phyloP scores from a whole-genome alignment of 2,888 invertebrate species.

The Chrysotoxum bicinctum region DNA sequence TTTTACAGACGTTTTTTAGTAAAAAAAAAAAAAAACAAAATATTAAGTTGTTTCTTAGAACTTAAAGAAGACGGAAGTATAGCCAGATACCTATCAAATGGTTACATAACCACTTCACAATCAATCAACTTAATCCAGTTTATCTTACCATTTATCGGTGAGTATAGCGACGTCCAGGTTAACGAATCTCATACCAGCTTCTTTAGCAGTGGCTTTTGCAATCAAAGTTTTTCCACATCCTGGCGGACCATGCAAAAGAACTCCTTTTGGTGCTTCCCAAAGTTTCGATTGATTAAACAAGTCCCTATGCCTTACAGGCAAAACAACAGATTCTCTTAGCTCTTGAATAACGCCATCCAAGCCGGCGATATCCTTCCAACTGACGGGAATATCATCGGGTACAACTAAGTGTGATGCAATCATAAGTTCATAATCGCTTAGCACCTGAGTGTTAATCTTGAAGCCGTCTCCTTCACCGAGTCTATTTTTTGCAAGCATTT shows the following conservation, averaged over 20 bases:
- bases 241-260: conserved; percentile 96
- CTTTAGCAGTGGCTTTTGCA: conserved; percentile 97
- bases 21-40: too few species aligned
- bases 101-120: conserved; percentile 43
- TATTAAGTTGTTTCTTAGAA: too few species aligned
- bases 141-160: conserved; percentile 92
- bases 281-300: conserved; percentile 90
- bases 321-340: conserved; percentile 93
- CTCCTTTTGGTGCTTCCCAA: conserved; percentile 95
- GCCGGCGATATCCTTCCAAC: conserved; percentile 96
- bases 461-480: conserved; percentile 84
- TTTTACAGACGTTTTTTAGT: too few species aligned
- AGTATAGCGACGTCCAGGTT: conserved; percentile 94
- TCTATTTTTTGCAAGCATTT: conserved; percentile 79
- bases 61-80: background rate
- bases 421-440: conserved; percentile 95
- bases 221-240: conserved; percentile 98
- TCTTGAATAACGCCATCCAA: conserved; percentile 92
- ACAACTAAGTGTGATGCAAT: conserved; percentile 95
- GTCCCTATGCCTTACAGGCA: conserved; percentile 92
- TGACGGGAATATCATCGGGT: conserved; percentile 87
- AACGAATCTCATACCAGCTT: conserved; percentile 94
- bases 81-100: background rate
- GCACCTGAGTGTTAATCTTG: conserved; percentile 84
- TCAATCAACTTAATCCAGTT: background rate